Evolutionary conservation across 2,888 invertebrate genomes (phyloP).

Genomic region (Linnaemya vulpina): DNA sequence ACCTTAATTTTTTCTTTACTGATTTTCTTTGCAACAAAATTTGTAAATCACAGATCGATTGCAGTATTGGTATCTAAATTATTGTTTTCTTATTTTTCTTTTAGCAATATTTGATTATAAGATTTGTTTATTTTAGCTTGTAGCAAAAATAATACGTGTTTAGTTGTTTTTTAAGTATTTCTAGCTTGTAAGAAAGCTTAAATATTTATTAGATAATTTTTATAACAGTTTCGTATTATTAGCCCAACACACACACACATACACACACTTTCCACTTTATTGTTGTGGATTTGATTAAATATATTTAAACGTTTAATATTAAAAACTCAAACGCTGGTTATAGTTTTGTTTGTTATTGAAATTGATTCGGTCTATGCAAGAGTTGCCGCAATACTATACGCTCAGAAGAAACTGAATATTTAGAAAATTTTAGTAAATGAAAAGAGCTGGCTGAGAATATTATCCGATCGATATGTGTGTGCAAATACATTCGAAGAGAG

Average conservation of each 20-base stretch:
- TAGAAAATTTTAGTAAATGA: constrained; percentile 30
- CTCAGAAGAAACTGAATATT: constrained; percentile 27
- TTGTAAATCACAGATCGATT: constrained; percentile 12
- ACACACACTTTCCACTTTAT: constrained; percentile 28
- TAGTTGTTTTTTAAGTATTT: constrained; percentile 10
- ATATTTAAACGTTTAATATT: constrained; percentile 10
- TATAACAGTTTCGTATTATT: constrained; percentile 6
- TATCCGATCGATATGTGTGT: not conserved
- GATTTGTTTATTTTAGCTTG: constrained; percentile 5
- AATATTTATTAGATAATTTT: constrained; percentile 9
- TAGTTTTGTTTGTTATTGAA: constrained; percentile 36
- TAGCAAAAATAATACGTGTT: constrained; percentile 25
- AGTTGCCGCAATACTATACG: constrained; percentile 61
- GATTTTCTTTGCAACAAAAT: constrained; percentile 5
- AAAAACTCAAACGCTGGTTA: constrained; percentile 44
- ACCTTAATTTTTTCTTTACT: constrained; percentile 7
- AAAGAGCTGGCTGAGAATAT: constrained; percentile 29
- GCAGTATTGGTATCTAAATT: not conserved
- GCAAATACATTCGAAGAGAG: constrained; percentile 17
- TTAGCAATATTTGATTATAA: not conserved
- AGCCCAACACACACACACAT: constrained; percentile 19
- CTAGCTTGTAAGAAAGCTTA: not conserved
- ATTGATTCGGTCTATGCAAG: constrained; percentile 57
- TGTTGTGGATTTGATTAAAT: constrained; percentile 6
- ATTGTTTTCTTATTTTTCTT: constrained; percentile 7